A percentile compares a stretch with the other conserved stretches of the same genome.
Conservation (phyloP, 2,113 vertebrate genomes). For the Crocuta crocuta region DNA sequence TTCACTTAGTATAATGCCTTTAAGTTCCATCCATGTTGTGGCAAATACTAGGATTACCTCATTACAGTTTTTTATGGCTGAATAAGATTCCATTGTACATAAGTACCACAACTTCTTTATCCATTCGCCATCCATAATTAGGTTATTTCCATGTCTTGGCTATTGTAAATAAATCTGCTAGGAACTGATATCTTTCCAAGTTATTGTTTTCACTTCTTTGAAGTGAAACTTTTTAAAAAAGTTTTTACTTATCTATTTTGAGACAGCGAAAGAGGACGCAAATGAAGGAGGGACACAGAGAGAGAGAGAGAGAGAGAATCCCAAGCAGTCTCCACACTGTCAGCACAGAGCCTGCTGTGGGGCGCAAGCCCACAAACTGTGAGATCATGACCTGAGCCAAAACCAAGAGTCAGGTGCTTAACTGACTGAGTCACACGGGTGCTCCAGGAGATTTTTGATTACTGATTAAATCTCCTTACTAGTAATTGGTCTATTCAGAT, state of each 20-base stretch:
- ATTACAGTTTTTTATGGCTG: not conserved
- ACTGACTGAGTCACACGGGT: too few relatives aligned
- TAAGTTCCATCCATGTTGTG: not conserved
- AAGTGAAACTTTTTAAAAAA: not conserved
- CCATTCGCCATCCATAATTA: not conserved
- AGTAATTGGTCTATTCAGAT: not conserved
- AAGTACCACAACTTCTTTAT: not conserved
- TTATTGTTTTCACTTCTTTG: not conserved
- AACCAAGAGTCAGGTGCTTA: too few relatives aligned
- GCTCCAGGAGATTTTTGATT: not conserved
- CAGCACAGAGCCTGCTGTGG: too few relatives aligned
- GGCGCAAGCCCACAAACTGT: too few relatives aligned
- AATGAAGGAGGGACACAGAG: too few relatives aligned
- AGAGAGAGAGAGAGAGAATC: too few relatives aligned
- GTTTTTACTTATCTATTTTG: too few relatives aligned
- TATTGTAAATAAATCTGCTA: not conserved
- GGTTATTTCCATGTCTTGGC: not conserved
- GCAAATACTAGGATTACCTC: not conserved
- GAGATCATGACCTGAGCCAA: too few relatives aligned
- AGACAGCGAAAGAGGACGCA: too few relatives aligned
- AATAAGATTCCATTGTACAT: not conserved
- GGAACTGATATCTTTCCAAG: not conserved
- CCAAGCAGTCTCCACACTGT: too few relatives aligned
- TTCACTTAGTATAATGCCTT: not conserved
- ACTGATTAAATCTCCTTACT: not conserved